Conservation (phyloP, 2,797 vertebrate genomes). For the Myripristis murdjan region DNA sequence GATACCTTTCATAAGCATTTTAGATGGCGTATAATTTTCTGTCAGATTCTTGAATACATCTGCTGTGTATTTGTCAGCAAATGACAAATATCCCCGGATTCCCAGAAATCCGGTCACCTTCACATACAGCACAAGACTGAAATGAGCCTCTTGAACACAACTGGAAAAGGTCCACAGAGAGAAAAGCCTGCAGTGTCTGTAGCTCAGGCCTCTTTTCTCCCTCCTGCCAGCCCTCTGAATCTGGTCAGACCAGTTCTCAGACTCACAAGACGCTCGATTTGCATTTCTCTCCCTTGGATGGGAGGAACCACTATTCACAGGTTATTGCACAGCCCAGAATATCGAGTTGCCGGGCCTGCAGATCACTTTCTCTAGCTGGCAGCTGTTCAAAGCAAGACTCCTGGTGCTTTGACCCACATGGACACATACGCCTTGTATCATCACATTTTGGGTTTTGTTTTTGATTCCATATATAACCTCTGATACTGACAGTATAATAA, state of each 20-base stretch:
- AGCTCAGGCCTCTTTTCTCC: slow-evolving; percentile 13
- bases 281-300: slow-evolving; percentile 56
- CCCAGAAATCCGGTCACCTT: too few relatives aligned
- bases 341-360: slow-evolving; percentile 60
- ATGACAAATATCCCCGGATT: too few relatives aligned
- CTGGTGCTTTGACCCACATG: slow-evolving; percentile 37
- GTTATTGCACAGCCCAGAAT: slow-evolving; percentile 42
- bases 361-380: slow-evolving; percentile 58
- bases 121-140: neutral
- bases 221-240: slow-evolving; percentile 33
- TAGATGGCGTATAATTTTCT: too few relatives aligned
- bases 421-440: slow-evolving; percentile 1
- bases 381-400: slow-evolving; percentile 43
- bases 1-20: too few relatives aligned
- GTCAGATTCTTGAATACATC: too few relatives aligned
- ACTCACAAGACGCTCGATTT: slow-evolving; percentile 68
- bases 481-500: slow-evolving; percentile 26
- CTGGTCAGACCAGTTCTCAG: slow-evolving; percentile 65
- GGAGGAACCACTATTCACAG: slow-evolving; percentile 61
- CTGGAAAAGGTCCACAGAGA: slow-evolving; percentile 37
- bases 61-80: too few relatives aligned
- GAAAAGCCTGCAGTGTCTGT: slow-evolving; percentile 17
- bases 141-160: neutral
- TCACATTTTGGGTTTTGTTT: slow-evolving; percentile 19
- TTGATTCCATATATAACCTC: neutral